Evolutionary conservation across 2,113 vertebrate genomes (phyloP), one percentile per base, ranked within the genome.

Genomic region (Corythornis vintsioides): DNA sequence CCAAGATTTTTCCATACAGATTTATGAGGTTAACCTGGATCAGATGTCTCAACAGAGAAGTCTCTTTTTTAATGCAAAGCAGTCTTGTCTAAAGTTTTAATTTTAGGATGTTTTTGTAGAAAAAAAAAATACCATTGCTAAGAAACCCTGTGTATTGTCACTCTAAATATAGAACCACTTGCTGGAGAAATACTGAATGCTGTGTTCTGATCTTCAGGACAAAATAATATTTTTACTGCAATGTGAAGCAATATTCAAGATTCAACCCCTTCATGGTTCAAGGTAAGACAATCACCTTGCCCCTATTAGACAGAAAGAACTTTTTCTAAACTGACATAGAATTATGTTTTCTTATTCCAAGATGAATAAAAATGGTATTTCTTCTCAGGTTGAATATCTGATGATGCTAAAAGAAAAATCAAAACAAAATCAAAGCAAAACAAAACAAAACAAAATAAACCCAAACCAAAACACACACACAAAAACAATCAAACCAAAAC

Each of bases 371-470:
- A 89, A 64, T 42, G 2, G 2, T 75, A 12, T 52, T 88, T 29
- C 70, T 93, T 88, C 78, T 94, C 72, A 91, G 60, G 75, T 13
- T 89, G 61, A 73, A 60, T 31, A 85, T 52, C 73, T 77, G 40
- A 35, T 40, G 20, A 57, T 33, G 26, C 7, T 71, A 73, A 88
- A 89, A 94, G 73, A 89, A 33, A 33, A 29, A 87, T 10, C 85
- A 92, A 84, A 89, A 53, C 50, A 22, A 15, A 52, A 26, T 14
- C 25, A 52, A 52, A 26, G 20, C 48, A 48, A 21, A 22, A 24
- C 21, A 48, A 48, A 48, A 5, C 48, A 47, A 45, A 47, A 18
- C 48, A 50, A 50, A 38, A 38, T 38, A 10, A 38, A 38, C 38
- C 38, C 48, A 50, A 50, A 50, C 48, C 48, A 50, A 38, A 38